Evolutionary conservation across 2,888 invertebrate genomes (phyloP).

Genomic region (Griposia aprilina): DNA sequence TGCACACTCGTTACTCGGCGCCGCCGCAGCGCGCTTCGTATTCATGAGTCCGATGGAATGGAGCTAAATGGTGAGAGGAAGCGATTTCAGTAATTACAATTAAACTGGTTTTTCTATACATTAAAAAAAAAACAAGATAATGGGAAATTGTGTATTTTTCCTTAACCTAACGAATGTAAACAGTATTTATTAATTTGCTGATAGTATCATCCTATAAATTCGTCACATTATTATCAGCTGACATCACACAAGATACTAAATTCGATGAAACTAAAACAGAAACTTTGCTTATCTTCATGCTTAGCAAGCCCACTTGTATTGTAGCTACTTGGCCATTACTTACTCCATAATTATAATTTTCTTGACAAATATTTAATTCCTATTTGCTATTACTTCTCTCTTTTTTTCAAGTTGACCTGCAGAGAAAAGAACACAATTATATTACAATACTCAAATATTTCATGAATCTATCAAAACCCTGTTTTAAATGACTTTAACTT

Average conservation of each 20-base stretch:
- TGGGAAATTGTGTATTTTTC: too few species aligned
- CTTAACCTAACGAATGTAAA: too few species aligned
- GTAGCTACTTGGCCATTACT: too few species aligned
- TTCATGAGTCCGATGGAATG: constrained; percentile 83
- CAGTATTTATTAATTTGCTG: too few species aligned
- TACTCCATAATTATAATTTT: too few species aligned
- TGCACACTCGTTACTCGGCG: constrained; percentile 88
- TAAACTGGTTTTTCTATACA: not conserved
- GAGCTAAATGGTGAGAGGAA: constrained; percentile 54
- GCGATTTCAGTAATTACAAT: constrained; percentile 1
- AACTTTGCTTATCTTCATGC: not conserved
- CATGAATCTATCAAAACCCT: not conserved
- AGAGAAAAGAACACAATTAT: too few species aligned
- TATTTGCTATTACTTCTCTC: not conserved
- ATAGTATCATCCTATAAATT: not conserved
- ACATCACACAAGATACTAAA: too few species aligned
- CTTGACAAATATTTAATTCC: not conserved
- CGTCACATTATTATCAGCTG: fast-evolving
- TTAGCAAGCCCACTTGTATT: not conserved
- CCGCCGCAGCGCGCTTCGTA: constrained; percentile 87
- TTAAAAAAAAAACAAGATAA: too few species aligned
- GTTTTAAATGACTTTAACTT: not conserved
- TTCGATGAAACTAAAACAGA: not conserved
- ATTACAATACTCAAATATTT: not conserved
- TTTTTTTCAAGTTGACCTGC: too few species aligned